Conservation (phyloP, 2,888 invertebrate genomes). For the Agelastica alni region DNA sequence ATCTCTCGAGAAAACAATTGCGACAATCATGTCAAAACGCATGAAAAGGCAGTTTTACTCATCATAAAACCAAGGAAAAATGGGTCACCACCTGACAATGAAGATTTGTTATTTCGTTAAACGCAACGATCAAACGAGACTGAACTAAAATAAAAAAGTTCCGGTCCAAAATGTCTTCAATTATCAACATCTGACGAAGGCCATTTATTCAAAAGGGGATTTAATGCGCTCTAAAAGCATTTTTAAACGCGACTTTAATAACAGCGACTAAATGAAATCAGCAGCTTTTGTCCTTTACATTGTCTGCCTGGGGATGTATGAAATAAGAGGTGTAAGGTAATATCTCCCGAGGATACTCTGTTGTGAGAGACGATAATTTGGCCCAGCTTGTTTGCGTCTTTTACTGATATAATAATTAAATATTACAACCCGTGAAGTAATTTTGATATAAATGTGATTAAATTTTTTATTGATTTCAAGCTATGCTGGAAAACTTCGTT, state of each 20-base stretch:
- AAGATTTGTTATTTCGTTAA: slow-evolving; percentile 14
- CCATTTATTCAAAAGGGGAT: slow-evolving; percentile 30
- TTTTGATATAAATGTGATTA: too few relatives aligned
- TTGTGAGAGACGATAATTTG: slow-evolving; percentile 4
- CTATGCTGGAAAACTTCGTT: too few relatives aligned
- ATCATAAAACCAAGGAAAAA: background rate
- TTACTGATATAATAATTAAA: background rate
- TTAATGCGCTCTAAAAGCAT: slow-evolving; percentile 40
- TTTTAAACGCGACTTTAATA: slow-evolving; percentile 36
- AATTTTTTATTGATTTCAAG: too few relatives aligned
- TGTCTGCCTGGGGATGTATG: slow-evolving; percentile 17
- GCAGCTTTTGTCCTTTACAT: slow-evolving; percentile 27
- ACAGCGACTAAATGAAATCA: slow-evolving; percentile 39
- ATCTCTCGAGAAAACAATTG: too few relatives aligned
- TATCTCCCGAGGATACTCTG: slow-evolving; percentile 11
- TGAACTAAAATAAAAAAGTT: background rate
- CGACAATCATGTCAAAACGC: too few relatives aligned
- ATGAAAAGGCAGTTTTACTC: too few relatives aligned
- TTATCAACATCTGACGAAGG: slow-evolving; percentile 23
- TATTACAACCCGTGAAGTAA: background rate
- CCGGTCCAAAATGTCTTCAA: slow-evolving; percentile 14
- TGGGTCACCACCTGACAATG: slow-evolving; percentile 2
- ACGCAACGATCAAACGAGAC: slow-evolving; percentile 11
- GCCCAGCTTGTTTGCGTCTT: background rate
- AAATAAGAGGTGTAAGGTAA: slow-evolving; percentile 18